These are phyloP conservation scores for Leptoclinus maculatus DNA, from an alignment of 2,797 vertebrate species.

Conservation along the genomic window DNA sequence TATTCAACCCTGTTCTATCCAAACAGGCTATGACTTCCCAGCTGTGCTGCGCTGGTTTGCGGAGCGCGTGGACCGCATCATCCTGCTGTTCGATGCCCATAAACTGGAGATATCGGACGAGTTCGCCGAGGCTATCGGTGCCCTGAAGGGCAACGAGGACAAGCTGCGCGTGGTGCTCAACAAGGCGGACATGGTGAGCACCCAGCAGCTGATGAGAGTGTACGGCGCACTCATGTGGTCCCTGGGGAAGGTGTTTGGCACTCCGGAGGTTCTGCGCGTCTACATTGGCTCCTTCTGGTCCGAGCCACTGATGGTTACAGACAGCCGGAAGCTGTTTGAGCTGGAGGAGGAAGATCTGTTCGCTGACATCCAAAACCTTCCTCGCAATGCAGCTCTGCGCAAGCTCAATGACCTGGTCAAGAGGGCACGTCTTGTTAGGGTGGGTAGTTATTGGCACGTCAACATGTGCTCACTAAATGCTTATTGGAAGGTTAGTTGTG, in stretches of 20 bases:
- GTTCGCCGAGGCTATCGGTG: conserved; percentile 93
- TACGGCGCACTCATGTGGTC: conserved; percentile 98
- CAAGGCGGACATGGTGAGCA: conserved; percentile 96
- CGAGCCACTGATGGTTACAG: conserved; percentile 90
- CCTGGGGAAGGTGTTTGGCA: conserved; percentile 92
- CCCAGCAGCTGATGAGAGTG: conserved; percentile 96
- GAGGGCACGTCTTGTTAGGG: conserved; percentile 92
- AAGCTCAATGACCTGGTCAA: conserved; percentile 96
- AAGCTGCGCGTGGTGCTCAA: conserved; percentile 97
- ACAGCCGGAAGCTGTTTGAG: conserved; percentile 93
- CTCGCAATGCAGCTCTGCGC: conserved; percentile 90
- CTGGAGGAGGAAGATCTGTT: conserved; percentile 95
- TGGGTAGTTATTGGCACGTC: conserved; percentile 66
- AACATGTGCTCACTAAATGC: background rate
- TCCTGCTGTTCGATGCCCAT: conserved; percentile 95
- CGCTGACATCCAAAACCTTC: conserved; percentile 92
- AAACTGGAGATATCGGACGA: conserved; percentile 97
- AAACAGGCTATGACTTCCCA: conserved; percentile 93
- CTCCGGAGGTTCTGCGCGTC: conserved; percentile 94
- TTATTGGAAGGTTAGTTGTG: background rate
- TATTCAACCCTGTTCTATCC: background rate
- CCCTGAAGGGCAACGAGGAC: conserved; percentile 93
- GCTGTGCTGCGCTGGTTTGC: conserved; percentile 96
- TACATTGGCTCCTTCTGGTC: conserved; percentile 98
- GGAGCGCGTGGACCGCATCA: conserved; percentile 93